Conservation (phyloP, 2,797 vertebrate species). For the Rousettus madagascariensis region DNA sequence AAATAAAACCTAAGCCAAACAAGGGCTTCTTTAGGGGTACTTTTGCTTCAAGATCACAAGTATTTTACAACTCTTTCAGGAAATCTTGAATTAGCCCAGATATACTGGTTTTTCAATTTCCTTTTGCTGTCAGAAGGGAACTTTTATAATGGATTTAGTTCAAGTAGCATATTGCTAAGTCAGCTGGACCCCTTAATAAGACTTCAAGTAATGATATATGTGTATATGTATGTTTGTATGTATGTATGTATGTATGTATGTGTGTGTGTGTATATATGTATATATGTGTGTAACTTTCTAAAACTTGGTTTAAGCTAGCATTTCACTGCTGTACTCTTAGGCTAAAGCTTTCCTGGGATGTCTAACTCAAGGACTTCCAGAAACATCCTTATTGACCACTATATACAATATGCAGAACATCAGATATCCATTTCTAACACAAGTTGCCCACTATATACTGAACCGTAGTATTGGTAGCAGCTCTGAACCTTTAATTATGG, state of each 20-base stretch:
- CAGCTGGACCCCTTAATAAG: background rate
- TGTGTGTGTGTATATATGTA: too few relatives aligned
- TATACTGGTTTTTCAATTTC: constrained; percentile 23
- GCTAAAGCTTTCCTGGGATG: background rate
- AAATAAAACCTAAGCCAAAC: constrained; percentile 15
- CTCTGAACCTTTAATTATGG: background rate
- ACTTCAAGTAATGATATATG: background rate
- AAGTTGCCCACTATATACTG: background rate
- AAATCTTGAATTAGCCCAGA: constrained; percentile 22
- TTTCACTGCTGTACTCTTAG: background rate
- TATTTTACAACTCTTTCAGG: constrained; percentile 20
- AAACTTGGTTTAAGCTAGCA: constrained; percentile 5
- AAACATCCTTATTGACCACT: background rate
- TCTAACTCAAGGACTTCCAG: background rate
- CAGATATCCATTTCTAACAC: background rate
- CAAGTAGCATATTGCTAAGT: background rate
- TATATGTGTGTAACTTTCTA: background rate
- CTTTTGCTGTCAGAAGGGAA: constrained; percentile 27
- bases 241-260: too few relatives aligned
- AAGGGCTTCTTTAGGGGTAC: background rate
- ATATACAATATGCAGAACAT: background rate
- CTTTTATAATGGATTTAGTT: background rate
- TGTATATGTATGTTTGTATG: too few relatives aligned
- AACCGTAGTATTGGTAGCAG: background rate
- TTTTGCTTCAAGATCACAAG: background rate